Evolutionary conservation across 1,140 invertebrate genomes (phyloP).

Genomic region (Meloidogyne exigua): DNA sequence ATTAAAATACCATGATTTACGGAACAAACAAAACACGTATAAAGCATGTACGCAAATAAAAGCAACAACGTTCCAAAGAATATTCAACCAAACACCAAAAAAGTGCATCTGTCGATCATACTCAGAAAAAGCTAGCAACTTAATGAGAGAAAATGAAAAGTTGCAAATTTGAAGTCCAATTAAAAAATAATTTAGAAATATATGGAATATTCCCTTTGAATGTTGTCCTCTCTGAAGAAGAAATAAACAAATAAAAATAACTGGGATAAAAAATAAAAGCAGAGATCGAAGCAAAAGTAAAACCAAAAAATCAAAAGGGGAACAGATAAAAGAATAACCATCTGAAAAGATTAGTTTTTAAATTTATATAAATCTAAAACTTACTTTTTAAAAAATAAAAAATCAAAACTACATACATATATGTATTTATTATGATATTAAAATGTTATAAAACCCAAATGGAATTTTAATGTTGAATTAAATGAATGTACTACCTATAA

Average conservation of each 20-base stretch:
- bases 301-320: background rate
- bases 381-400: no score
- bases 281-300: slow-evolving; percentile 9
- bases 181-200: slow-evolving; percentile 1
- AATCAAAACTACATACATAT: no score
- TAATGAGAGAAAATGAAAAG: slow-evolving; percentile 26
- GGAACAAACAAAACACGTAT: slow-evolving; percentile 12
- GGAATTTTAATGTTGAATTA: no score
- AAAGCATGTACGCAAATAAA: slow-evolving; percentile 14
- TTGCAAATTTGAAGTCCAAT: slow-evolving; percentile 24
- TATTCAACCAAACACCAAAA: slow-evolving; percentile 22
- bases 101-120: background rate
- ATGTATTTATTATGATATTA: no score
- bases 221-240: background rate
- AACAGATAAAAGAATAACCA: background rate
- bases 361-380: no score
- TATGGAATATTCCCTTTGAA: background rate
- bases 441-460: no score
- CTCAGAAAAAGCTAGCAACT: slow-evolving; percentile 27
- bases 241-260: background rate
- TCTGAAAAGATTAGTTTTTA: background rate
- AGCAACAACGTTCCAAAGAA: slow-evolving; percentile 21
- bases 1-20: background rate
- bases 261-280: slow-evolving; percentile 1
- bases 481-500: no score